Percentiles rank a stretch among this genome's conserved stretches.
Conservation (phyloP, 92 coral and sea anemone species). For the Siderastrea radians region DNA sequence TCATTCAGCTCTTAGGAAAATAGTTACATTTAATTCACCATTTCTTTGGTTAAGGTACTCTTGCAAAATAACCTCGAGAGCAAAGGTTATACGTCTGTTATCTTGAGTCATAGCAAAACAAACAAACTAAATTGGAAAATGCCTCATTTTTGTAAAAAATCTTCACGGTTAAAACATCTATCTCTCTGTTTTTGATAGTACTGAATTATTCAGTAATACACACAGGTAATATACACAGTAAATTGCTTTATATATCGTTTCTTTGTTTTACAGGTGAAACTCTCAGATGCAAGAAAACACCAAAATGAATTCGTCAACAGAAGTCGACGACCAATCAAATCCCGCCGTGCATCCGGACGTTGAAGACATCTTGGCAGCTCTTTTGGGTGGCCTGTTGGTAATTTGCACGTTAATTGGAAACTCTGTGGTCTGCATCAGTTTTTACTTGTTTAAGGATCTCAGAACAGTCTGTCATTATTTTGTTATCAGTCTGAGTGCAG, state of each 20-base stretch:
- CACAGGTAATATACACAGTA: neutral
- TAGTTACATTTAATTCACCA: neutral
- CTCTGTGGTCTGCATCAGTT: constrained; percentile 78
- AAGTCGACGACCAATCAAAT: constrained; percentile 23
- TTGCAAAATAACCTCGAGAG: neutral
- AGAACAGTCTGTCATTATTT: constrained; percentile 88
- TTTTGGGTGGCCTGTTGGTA: constrained; percentile 75
- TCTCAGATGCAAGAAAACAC: neutral
- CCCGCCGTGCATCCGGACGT: constrained; percentile 35
- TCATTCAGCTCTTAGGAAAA: neutral
- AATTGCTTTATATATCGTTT: no score
- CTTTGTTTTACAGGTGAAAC: constrained; percentile 19
- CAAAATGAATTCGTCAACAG: constrained; percentile 32
- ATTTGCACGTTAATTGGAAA: constrained; percentile 74
- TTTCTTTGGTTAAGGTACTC: neutral
- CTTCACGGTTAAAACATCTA: neutral
- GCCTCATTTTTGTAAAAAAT: neutral
- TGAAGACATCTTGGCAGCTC: constrained; percentile 72
- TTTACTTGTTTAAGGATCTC: constrained; percentile 76
- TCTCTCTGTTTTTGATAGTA: neutral
- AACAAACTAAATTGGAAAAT: neutral
- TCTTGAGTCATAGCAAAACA: neutral
- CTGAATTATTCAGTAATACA: neutral
- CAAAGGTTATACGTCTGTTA: neutral
- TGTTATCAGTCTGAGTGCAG: constrained; percentile 88